Base-by-base conservation (phyloP, 2,797 vertebrate species). In the Enteromius fasciolatus region DNA sequence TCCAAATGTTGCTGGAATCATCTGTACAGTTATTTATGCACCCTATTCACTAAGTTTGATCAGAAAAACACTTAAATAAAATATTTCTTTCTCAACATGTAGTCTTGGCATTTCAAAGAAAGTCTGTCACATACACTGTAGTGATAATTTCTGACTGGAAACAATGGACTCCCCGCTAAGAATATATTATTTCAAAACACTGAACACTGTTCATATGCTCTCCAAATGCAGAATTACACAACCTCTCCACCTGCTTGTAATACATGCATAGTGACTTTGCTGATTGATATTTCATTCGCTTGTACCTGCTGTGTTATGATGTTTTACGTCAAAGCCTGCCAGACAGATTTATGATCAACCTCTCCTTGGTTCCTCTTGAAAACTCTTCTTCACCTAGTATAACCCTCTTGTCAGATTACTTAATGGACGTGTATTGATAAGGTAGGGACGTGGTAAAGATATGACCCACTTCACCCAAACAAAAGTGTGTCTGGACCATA, bases 401-500 rank as follows among this genome's bases (percentile, higher is more conserved):
- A 23, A 64, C 18, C 23, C 6, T 0, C n/a, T 23, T 72, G 69
- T 61, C 46, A 72, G 72, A 76, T 18, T 77, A 28, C 67, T 54
- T 75, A 77, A 66, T 28, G 70, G 76, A 67, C 68, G 25, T 82
- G 85, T 77, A 84, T 46, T 83, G 81, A 81, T 54, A 80, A 59
- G 25, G 50, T 72, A 84, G 76, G 50, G 39, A 67, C 50, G 25
- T 67, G 48, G 82, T 67, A 80, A 41, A 83, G 73, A 81, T 84
- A 81, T 74, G 20, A 54, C 10, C 50, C 50, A 57, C 78, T 86
- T 86, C 68, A 69, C 75, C 31, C 33, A 50, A 23, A 81, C 36
- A 10, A 48, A 80, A 80, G 46, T 76, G 64, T 50, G 23, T 80
- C 41, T 86, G 86, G 85, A 83, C 76, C 74, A 54, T 78, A 83